These are phyloP conservation scores for roundworm (Caenorhabditis elegans) DNA, from an alignment of 1,140 invertebrate genomes.

Conservation along the genomic window DNA sequence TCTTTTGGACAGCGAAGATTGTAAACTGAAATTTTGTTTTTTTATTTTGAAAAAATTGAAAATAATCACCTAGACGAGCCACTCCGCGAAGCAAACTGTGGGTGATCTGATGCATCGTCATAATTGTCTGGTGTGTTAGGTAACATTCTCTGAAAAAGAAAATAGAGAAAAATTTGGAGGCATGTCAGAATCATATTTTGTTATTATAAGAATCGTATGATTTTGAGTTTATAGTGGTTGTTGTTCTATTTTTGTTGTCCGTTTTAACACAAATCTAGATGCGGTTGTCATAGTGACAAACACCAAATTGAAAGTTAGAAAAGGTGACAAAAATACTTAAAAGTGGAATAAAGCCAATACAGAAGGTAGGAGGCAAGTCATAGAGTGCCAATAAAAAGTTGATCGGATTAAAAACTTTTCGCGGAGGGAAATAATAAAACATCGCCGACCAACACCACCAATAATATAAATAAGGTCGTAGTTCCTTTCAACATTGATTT, in stretches of 20 bases:
- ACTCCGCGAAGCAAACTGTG: slow-evolving; percentile 1
- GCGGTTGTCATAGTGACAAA: no score
- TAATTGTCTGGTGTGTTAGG: background rate
- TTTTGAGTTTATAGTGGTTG: background rate
- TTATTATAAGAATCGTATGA: background rate
- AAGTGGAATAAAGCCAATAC: background rate
- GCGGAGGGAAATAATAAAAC: background rate
- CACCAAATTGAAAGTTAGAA: background rate
- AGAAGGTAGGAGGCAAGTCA: background rate
- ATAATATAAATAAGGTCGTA: slow-evolving; percentile 6
- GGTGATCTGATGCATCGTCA: background rate
- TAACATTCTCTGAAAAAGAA: slow-evolving; percentile 26
- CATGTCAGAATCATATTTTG: background rate
- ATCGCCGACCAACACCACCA: background rate
- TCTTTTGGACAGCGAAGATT: slow-evolving; percentile 14
- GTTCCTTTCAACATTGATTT: background rate
- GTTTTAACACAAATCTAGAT: background rate
- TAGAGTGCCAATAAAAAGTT: slow-evolving; percentile 15
- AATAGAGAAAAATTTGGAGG: background rate
- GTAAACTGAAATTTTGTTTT: background rate
- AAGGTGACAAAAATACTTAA: background rate
- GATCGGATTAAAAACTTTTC: slow-evolving; percentile 30
- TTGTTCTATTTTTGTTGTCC: background rate
- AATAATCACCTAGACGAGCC: background rate
- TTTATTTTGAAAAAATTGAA: background rate